phyloP scores from a whole-genome alignment of 1,140 invertebrate species.

The Antheraea pernyi region DNA sequence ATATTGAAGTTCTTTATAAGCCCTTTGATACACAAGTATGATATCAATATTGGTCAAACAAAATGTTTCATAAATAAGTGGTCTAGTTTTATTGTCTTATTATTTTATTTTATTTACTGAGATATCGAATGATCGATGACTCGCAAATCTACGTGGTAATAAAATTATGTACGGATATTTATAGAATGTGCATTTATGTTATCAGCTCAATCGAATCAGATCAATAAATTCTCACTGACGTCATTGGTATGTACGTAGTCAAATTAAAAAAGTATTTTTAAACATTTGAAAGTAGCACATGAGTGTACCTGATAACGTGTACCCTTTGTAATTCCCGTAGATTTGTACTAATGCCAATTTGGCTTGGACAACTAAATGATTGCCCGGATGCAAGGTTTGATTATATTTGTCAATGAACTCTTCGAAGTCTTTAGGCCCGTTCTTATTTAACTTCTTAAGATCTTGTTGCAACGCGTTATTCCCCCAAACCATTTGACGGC shows the following conservation, averaged over 20 bases:
- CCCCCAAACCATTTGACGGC: constrained; percentile 80
- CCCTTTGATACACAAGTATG: too few relatives aligned
- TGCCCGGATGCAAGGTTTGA: constrained; percentile 81
- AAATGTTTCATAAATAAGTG: too few relatives aligned
- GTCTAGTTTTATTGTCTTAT: background rate
- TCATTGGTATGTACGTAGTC: background rate
- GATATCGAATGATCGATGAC: too few relatives aligned
- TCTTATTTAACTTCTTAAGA: constrained; percentile 79
- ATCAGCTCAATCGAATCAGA: background rate
- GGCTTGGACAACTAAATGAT: constrained; percentile 83
- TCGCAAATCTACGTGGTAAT: too few relatives aligned
- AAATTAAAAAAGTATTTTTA: constrained; percentile 11
- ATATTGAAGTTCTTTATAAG: too few relatives aligned
- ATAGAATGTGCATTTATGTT: background rate
- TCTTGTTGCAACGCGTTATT: constrained; percentile 82
- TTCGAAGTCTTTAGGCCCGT: constrained; percentile 79
- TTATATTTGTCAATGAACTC: constrained; percentile 82
- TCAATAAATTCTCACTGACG: background rate
- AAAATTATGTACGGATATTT: too few relatives aligned
- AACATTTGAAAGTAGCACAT: constrained; percentile 22
- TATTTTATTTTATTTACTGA: too few relatives aligned
- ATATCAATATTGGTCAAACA: too few relatives aligned
- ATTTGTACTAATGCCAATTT: constrained; percentile 84
- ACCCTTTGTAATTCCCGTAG: constrained; percentile 82
- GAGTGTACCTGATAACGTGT: constrained; percentile 79